Evolutionary conservation across 1,140 invertebrate species (phyloP).

Genomic region (Drosophila pallidifrons): DNA sequence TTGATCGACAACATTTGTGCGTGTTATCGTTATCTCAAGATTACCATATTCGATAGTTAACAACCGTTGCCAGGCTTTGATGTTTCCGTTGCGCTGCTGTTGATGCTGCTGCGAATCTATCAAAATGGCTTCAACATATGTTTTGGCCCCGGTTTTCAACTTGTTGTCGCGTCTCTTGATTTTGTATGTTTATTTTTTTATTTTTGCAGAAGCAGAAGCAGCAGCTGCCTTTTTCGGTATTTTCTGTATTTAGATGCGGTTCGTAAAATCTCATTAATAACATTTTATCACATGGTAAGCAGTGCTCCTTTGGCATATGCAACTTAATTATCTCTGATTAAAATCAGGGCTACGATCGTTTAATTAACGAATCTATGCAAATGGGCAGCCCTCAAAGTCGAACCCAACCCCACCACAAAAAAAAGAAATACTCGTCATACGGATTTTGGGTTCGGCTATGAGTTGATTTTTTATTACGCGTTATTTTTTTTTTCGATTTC

Average conservation of each 20-base stretch:
- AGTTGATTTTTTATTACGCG: conserved; percentile 38
- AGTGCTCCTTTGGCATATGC: conserved; percentile 63
- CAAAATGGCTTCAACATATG: conserved; percentile 46
- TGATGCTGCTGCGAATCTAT: conserved; percentile 29
- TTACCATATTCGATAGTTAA: conserved; percentile 70
- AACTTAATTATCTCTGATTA: conserved; percentile 69
- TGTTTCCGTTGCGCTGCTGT: conserved; percentile 64
- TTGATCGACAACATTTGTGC: conserved; percentile 27
- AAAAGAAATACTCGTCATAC: background rate
- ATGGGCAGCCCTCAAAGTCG: conserved; percentile 49
- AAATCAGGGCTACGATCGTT: conserved; percentile 54
- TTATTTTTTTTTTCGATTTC: conserved; percentile 62
- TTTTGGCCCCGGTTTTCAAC: conserved; percentile 23
- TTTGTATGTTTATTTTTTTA: conserved; percentile 18
- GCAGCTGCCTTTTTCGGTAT: conserved; percentile 10
- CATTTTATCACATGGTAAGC: conserved; percentile 62
- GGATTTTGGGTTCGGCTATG: conserved; percentile 14
- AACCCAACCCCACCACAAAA: conserved; percentile 10
- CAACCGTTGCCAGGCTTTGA: conserved; percentile 66
- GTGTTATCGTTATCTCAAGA: conserved; percentile 47
- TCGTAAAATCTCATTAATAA: conserved; percentile 73
- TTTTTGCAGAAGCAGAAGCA: conserved; percentile 27
- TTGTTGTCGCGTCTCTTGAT: background rate
- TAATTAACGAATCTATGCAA: conserved; percentile 81
- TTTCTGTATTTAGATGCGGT: conserved; percentile 41